Evolutionary conservation across 2,797 vertebrate genomes (phyloP).

Genomic region (Onychomys leucogaster): DNA sequence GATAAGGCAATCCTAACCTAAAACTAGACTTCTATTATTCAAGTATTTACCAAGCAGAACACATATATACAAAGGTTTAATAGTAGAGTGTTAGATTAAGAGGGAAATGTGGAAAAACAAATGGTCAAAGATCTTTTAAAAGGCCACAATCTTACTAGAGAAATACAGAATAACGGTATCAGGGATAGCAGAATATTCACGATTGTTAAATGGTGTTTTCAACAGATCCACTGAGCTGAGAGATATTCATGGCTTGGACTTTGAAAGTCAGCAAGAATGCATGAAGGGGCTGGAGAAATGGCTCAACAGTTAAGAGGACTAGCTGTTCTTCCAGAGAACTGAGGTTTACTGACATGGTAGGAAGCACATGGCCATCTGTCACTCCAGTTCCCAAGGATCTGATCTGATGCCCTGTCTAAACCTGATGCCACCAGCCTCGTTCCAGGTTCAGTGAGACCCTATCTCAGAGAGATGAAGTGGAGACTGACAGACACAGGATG

Average conservation of each 20-base stretch:
- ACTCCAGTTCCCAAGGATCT: background rate
- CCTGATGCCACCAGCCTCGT: background rate
- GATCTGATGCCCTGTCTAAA: background rate
- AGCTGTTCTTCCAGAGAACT: background rate
- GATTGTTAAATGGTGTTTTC: background rate
- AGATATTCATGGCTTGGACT: background rate
- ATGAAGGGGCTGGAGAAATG: background rate
- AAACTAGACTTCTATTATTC: conserved; percentile 25
- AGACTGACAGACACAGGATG: background rate
- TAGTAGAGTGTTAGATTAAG: background rate
- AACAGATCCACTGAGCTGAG: conserved; percentile 3
- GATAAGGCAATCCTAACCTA: conserved; percentile 36
- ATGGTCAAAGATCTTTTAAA: conserved; percentile 1
- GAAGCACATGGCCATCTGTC: background rate
- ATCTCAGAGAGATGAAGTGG: background rate
- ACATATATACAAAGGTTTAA: conserved; percentile 15
- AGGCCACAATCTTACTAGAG: background rate
- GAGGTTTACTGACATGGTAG: background rate
- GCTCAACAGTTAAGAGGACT: background rate
- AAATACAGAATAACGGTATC: conserved; percentile 30
- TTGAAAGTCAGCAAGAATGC: conserved; percentile 9
- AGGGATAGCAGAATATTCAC: conserved; percentile 17
- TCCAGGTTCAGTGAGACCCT: background rate
- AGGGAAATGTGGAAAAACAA: background rate
- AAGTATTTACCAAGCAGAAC: conserved; percentile 54